Conservation (phyloP, 2,888 invertebrate genomes). For the Acanthoscelides obtectus region DNA sequence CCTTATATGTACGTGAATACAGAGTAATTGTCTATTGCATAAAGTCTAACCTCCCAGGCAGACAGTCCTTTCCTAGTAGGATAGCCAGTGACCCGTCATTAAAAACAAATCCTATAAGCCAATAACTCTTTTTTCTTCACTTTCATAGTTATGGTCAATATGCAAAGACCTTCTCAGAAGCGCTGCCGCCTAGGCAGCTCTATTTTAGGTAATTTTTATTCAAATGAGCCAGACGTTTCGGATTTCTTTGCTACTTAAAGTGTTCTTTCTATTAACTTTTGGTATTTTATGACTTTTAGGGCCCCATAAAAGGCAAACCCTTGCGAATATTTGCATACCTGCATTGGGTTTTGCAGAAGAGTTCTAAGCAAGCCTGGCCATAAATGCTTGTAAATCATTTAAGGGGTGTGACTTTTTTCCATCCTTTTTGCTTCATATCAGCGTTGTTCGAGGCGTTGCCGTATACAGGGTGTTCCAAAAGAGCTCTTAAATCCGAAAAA, state of each 20-base stretch:
- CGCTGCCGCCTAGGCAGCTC: neutral
- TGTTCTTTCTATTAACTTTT: constrained; percentile 3
- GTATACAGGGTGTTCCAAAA: too few species aligned
- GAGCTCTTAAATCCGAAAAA: too few species aligned
- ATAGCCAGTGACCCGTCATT: neutral
- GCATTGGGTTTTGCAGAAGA: neutral
- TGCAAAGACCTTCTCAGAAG: neutral
- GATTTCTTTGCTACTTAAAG: constrained; percentile 3
- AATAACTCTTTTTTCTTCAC: neutral
- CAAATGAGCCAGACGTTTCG: constrained; percentile 10
- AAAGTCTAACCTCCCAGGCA: neutral
- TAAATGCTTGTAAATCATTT: neutral
- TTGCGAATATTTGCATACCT: neutral
- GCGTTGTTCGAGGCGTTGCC: neutral
- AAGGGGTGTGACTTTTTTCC: neutral
- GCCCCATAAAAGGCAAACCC: neutral
- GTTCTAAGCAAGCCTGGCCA: neutral
- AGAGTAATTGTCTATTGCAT: too few species aligned
- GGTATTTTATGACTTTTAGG: constrained; percentile 2
- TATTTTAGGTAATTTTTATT: constrained; percentile 7
- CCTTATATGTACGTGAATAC: too few species aligned
- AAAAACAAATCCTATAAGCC: neutral
- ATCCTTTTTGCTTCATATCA: neutral
- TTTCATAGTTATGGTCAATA: neutral
- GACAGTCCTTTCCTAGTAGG: neutral